Base-by-base conservation (phyloP, 2,797 vertebrate species). In the Prunella strophiata region DNA sequence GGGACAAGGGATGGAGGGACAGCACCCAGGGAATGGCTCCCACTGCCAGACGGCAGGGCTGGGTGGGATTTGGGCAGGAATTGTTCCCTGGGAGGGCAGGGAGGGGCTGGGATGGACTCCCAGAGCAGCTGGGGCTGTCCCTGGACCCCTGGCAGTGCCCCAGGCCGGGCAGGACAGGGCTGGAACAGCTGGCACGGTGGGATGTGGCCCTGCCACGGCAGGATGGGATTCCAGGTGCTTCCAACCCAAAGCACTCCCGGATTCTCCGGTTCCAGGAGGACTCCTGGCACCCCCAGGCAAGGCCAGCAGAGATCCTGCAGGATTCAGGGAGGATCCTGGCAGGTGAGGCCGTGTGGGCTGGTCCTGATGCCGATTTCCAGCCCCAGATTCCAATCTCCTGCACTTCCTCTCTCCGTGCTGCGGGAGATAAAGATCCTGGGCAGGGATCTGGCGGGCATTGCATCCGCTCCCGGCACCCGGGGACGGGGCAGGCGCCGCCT, bases 401-500 rank as follows among this genome's bases (percentile, higher is more conserved):
- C 38, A 32, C 66, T 96, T 94, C 90, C 90, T 91, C 85, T 80
- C 52, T 55, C 26, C 45, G 22, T 4, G 9, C n/a, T 4, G 9
- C n/a, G n/a, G 40, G 5, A 94, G 94, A 93, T 94, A 83, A 96
- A 36, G 93, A 91, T 90, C 88, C 96, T 11, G 82, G 71, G 81
- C 63, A 20, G 7, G 20, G 92, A 51, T 19, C 89, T 66, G 66
- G 80, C 92, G 76, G 81, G 77, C 30, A 0, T 55, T 73, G 86
- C 72, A 2, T 62, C 92, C 58, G 59, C 80, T 68, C 27, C 74
- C 10, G 38, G 32, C 34, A n/a, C 51, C 42, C 0, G 47, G 65
- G 76, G 13, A 32, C 9, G 48, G 84, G 51, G 66, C 84, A 38
- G 89, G 91, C 77, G 45, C 78, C 54, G 86, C 86, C 89, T 89